Evolutionary conservation across 2,797 vertebrate species (phyloP), one percentile per base, ranked within the genome.

Genomic region (Sebastes vulpes): DNA sequence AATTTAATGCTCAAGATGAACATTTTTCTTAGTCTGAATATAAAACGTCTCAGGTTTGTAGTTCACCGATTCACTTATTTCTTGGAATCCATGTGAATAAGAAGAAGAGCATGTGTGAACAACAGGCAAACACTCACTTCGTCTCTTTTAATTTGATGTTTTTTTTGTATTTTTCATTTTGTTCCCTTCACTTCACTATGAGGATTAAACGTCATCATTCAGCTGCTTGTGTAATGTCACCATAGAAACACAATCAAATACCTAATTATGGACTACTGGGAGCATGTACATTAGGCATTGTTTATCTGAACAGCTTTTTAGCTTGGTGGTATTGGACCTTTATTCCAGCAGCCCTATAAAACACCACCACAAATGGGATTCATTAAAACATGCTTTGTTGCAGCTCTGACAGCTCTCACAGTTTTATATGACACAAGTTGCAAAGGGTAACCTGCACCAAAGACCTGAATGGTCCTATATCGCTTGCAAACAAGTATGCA

Each of bases 221-320:
- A 3, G 3, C 12, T 23, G 14, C 8, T 84, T 82, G 67, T 77
- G 35, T 79, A 57, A 73, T 4, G 3, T 76, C 72, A 65, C 65
- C 56, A 81, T 75, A 60, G 28, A 81, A 73, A 82, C 68, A 65
- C 60, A 31, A 52, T 65, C 50, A 60, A 59, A 59, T 21, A 38
- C 11, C 3, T 20, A 54, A 81, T 74, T 57, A 42, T 72, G 9
- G 50, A 25, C 38, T 31, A 59, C 29, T 71, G 56, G 71, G 50
- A 50, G 35, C 5, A 12, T 2, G 11, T 1, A 9, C 5, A 16
- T 3, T 18, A 46, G 2, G 26, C 18, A 4, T 28, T 56, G 57
- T 64, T 53, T 31, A 61, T 63, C 48, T 29, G 5, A 63, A 3
- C 18, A 23, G 9, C 4, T 18, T 57, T 77, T 65, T 7, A 64